Evolutionary conservation across 2,797 vertebrate genomes (phyloP).

Genomic region (Emydoidea blandingii): DNA sequence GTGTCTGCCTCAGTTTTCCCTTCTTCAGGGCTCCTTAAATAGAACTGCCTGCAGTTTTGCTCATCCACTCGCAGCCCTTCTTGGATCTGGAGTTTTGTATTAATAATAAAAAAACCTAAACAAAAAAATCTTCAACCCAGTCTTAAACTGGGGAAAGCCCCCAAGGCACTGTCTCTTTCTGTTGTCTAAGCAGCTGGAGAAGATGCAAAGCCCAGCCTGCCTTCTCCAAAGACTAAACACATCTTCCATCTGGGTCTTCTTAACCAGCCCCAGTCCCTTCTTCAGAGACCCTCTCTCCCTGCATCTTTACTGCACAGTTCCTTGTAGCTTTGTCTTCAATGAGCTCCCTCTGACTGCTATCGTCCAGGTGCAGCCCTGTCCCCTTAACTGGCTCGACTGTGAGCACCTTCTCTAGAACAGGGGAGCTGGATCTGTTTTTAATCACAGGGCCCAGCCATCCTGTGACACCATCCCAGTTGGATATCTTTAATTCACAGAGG

Average conservation of each 20-base stretch:
- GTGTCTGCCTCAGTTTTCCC: too few species aligned
- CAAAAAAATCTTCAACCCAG: background rate
- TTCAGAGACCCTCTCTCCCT: background rate
- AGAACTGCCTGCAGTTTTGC: too few species aligned
- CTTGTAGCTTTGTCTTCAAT: background rate
- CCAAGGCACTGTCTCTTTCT: background rate
- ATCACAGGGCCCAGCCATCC: background rate
- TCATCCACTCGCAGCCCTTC: too few species aligned
- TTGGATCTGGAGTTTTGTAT: too few species aligned
- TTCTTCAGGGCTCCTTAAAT: too few species aligned
- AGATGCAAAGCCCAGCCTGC: background rate
- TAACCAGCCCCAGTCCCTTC: background rate
- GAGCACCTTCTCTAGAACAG: background rate
- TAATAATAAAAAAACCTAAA: too few species aligned
- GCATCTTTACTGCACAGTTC: background rate
- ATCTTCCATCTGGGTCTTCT: background rate
- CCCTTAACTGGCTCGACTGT: background rate
- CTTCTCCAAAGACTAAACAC: background rate
- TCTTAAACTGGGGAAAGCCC: background rate
- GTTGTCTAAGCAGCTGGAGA: background rate
- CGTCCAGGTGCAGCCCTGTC: background rate
- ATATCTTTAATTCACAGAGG: background rate
- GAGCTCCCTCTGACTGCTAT: background rate
- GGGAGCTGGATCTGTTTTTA: background rate
- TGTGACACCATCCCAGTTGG: accelerated